phyloP scores from a whole-genome alignment of 2,888 invertebrate species.

The Macrophya annulata region DNA sequence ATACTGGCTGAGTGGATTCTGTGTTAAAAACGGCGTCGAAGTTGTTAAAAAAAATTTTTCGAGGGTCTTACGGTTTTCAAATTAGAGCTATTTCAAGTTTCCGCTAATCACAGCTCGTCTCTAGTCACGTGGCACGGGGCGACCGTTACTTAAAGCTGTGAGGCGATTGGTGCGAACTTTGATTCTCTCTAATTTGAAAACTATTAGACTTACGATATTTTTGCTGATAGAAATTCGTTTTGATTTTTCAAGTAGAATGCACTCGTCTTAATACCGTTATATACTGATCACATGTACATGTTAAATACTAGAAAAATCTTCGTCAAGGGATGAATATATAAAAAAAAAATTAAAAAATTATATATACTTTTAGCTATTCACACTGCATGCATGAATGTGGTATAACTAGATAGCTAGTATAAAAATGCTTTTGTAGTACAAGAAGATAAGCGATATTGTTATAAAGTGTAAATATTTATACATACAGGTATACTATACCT shows the following conservation, averaged over 20 bases:
- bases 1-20: not conserved
- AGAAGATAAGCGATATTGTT: not conserved
- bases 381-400: slow-evolving; percentile 18
- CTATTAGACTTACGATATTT: not conserved
- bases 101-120: not conserved
- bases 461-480: slow-evolving; percentile 1
- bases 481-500: not conserved
- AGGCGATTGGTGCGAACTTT: not conserved
- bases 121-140: not conserved
- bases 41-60: not conserved
- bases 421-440: not conserved
- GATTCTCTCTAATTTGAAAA: not conserved
- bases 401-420: not conserved
- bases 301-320: not conserved
- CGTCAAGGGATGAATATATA: not conserved
- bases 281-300: not conserved
- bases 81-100: not conserved
- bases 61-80: not conserved
- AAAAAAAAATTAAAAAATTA: not conserved
- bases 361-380: not conserved
- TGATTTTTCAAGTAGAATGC: not conserved
- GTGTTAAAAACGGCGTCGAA: not conserved
- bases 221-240: not conserved
- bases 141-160: not conserved
- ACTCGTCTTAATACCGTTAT: not conserved